Percentiles rank a stretch among this genome's conserved stretches.
Evolutionary conservation across 2,888 invertebrate genomes (phyloP).

Genomic region (Eremobia ochroleuca): DNA sequence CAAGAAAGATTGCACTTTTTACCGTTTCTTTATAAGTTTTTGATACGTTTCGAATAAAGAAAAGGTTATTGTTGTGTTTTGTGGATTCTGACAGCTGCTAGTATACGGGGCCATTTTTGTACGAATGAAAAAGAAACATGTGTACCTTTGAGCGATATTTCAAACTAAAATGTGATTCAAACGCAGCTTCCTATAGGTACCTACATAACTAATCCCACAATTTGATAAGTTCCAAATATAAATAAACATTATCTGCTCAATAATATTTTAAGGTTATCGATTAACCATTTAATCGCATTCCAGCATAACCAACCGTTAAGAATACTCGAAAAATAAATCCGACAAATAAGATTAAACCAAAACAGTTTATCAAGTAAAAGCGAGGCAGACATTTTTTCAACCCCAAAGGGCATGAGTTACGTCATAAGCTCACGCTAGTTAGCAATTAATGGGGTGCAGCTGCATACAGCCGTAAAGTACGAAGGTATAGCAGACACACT

Average conservation of each 20-base stretch:
- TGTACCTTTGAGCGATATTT: background rate
- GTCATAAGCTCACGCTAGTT: conserved; percentile 66
- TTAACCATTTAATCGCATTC: conserved; percentile 35
- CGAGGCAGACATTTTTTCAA: conserved; percentile 54
- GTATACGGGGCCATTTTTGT: background rate
- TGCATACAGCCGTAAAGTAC: conserved; percentile 49
- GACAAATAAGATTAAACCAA: conserved; percentile 55
- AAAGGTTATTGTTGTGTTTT: conserved; percentile 40
- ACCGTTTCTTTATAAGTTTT: conserved; percentile 31
- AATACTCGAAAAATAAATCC: conserved; percentile 50
- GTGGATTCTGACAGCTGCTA: conserved; percentile 44
- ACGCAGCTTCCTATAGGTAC: background rate
- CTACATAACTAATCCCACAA: background rate
- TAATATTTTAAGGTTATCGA: conserved; percentile 14
- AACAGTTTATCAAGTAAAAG: conserved; percentile 44
- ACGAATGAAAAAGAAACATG: conserved; percentile 4
- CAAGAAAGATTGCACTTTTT: conserved; percentile 44
- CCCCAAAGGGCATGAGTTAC: conserved; percentile 62
- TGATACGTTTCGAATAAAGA: conserved; percentile 16
- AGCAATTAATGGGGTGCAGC: conserved; percentile 69
- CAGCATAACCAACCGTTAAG: conserved; percentile 38
- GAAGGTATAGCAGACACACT: conserved; percentile 11
- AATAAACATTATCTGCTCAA: background rate
- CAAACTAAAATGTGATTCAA: background rate
- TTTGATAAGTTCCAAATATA: background rate